phyloP scores from a whole-genome alignment of 2,797 vertebrate species.

The Holocentrus rufus region DNA sequence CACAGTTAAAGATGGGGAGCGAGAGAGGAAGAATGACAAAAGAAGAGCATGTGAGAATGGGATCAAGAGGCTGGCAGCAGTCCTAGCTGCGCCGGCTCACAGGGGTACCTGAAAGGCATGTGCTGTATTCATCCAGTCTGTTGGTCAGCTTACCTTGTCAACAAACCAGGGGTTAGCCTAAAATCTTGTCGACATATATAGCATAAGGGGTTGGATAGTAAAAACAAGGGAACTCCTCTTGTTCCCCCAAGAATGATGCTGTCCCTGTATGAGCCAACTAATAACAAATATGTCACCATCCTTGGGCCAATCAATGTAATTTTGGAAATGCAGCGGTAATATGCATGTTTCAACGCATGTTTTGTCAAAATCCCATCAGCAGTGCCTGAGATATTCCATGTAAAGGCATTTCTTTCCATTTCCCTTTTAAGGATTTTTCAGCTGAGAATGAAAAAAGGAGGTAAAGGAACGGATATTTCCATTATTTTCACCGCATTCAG shows the following conservation, averaged over 20 bases:
- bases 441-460: too few species aligned
- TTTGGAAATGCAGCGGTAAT: not conserved
- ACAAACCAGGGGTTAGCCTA: conserved; percentile 32
- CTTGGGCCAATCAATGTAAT: conserved; percentile 3
- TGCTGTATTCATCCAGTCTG: conserved; percentile 37
- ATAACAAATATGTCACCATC: not conserved
- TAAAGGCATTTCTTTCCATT: too few species aligned
- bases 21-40: conserved; percentile 51
- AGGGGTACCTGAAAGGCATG: conserved; percentile 37
- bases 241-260: conserved; percentile 20
- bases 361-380: not conserved
- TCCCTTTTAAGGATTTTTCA: too few species aligned
- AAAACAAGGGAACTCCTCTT: conserved; percentile 29
- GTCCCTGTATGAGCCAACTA: too few species aligned
- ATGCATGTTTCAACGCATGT: not conserved
- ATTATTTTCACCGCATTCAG: too few species aligned
- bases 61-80: conserved; percentile 63
- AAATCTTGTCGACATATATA: too few species aligned
- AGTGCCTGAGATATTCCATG: too few species aligned
- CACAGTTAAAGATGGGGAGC: conserved; percentile 43
- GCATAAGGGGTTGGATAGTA: conserved; percentile 3
- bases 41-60: conserved; percentile 29
- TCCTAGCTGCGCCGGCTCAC: conserved; percentile 34
- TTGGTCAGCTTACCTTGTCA: conserved; percentile 63
- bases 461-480: too few species aligned